Evolutionary conservation across 2,113 vertebrate genomes (phyloP), one percentile per base, ranked within the genome.

Genomic region (Pteronura brasiliensis): DNA sequence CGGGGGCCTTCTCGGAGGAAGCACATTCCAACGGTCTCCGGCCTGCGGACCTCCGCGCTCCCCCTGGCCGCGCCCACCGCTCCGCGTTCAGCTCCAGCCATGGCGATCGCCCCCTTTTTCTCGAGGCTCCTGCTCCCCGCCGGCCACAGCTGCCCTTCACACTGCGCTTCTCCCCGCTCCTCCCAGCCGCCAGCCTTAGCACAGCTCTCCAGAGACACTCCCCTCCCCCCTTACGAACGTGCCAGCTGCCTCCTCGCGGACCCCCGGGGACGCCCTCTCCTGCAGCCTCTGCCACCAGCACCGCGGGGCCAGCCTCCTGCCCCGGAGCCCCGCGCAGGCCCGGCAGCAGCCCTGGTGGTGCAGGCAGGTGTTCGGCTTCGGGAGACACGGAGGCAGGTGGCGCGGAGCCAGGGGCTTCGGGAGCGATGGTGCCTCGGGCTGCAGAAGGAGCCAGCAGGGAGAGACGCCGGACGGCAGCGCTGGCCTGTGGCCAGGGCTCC

Each of bases 161-260:
- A 7, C 59, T 3, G 25, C 0, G 6, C 49, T 71, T 20, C 27
- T 44, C 8, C 17, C 76, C 0, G 18, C 36, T 18, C 8, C 76
- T 52, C 61, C 92, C 69, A 47, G 89, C 92, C 95, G 65, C 92
- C 97, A 77, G 97, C 92, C 88, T 5, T 29, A 23, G 3, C 69
- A 0, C 67, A 4, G 82, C 79, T 55, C 95, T 36, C 63, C 11
- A 7, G 90, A 65, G 83, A 83, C 61, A 10, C 6, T 49, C 34
- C 39, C 55, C 55, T 20, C 59, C 9, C 25, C 27, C 7, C 11
- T 81, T 74, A 52, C 42, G 15, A 86, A 34, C 23, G 93, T 47
- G 88, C 86, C 96, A 96, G 96, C 96, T 88, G 96, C 93, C 89
- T 67, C 25, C 23, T 85, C 7, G 39, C 77, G 18, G n/a, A 25